Conservation (phyloP, 30 jellyfish, hydroid and myxozoan species). For the Sanderia malayensis region DNA sequence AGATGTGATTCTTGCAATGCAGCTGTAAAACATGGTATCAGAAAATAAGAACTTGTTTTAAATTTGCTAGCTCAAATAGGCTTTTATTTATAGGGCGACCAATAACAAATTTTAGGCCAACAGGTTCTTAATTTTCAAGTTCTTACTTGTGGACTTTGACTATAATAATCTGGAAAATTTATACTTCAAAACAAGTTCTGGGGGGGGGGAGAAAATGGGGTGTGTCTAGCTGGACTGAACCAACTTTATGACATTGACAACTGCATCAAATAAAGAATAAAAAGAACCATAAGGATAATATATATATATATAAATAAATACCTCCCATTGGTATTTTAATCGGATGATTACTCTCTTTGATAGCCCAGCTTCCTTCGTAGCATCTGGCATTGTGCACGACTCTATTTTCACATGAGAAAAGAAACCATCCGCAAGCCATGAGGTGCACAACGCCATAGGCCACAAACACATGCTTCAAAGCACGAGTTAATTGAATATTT, state of each 20-base stretch:
- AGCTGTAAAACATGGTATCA: too few relatives aligned
- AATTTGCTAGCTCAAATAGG: too few relatives aligned
- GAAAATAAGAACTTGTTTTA: too few relatives aligned
- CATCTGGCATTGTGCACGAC: slow-evolving; percentile 6
- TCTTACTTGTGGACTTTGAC: too few relatives aligned
- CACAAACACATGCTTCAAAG: slow-evolving; percentile 27
- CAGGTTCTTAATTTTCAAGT: too few relatives aligned
- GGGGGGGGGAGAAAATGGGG: not conserved
- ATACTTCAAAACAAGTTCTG: not conserved
- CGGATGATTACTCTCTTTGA: too few relatives aligned
- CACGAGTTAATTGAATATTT: slow-evolving; percentile 1
- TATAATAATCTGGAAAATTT: not conserved
- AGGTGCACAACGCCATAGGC: slow-evolving; percentile 34
- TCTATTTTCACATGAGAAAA: slow-evolving; percentile 21
- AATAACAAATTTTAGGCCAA: too few relatives aligned
- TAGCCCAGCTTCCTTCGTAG: slow-evolving; percentile 23
- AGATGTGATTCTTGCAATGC: too few relatives aligned
- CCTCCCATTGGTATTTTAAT: not conserved
- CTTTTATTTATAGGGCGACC: too few relatives aligned
- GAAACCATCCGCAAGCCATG: slow-evolving; percentile 44
- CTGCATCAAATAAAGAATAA: too few relatives aligned
- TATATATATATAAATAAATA: not conserved
- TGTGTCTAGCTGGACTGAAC: not conserved
- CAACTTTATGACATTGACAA: not conserved
- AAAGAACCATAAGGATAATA: not conserved